Evolutionary conservation across 2,113 vertebrate genomes (phyloP).

Genomic region (Caranx melampygus): DNA sequence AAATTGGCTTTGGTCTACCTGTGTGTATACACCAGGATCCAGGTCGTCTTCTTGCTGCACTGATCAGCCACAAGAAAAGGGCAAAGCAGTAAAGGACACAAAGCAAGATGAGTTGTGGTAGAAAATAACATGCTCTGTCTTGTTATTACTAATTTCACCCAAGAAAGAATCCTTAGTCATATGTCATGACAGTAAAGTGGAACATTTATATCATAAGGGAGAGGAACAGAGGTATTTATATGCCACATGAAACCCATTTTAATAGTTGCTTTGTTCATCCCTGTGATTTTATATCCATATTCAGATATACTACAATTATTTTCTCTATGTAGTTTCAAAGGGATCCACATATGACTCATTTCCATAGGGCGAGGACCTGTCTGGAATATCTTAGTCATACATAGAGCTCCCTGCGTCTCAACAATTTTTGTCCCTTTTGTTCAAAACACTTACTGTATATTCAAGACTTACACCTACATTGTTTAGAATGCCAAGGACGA

Average conservation of each 20-base stretch:
- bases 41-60: conserved; percentile 52
- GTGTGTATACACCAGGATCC: conserved; percentile 50
- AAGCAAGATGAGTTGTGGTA: not conserved
- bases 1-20: conserved; percentile 79
- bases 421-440: conserved; percentile 63
- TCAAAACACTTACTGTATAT: conserved; percentile 46
- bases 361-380: conserved; percentile 67
- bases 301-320: not conserved
- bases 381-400: conserved; percentile 70
- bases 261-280: conserved; percentile 8
- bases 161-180: conserved; percentile 5
- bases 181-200: not conserved
- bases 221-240: not conserved
- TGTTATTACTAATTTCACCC: not conserved
- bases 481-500: conserved; percentile 54
- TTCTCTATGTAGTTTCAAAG: conserved; percentile 49
- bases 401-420: conserved; percentile 61
- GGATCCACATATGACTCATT: conserved; percentile 52
- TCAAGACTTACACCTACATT: conserved; percentile 64
- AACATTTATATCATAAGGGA: not conserved
- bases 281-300: not conserved
- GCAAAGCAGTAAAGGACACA: conserved; percentile 35
- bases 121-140: conserved; percentile 14
- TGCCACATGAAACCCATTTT: not conserved
- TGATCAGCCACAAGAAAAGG: conserved; percentile 54